Evolutionary conservation across 1,140 invertebrate genomes (phyloP), one percentile per base, ranked within the genome.

Genomic region (Megalopta genalis): DNA sequence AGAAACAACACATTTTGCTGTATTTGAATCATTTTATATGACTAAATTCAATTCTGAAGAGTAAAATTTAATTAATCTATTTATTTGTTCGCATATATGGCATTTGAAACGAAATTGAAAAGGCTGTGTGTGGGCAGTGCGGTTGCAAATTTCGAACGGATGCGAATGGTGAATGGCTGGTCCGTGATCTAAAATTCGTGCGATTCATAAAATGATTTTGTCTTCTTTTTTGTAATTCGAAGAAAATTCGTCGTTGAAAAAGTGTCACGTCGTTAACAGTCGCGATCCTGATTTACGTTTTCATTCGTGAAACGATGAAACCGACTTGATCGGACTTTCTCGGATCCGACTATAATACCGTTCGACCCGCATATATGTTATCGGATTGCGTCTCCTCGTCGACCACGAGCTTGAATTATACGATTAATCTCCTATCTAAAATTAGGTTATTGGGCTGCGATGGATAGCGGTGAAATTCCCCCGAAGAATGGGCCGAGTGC

Each of bases 391-490:
- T 85, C 71, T 75, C 57, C 59, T 57, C 74, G 67, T 78, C 73
- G 60, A 14, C 49, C 18, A 60, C 72, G 66, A 52, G 60, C 67
- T 64, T 86, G 76, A 86, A 86, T 86, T 83, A 86, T 83, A 69
- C 80, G 84, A 86, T 86, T 86, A 86, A 86, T 86, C 84, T 86
- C 69, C 82, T 74, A 77, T 23, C 42, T 63, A 80, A 82, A 86
- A 86, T 86, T 86, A 85, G 85, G 84, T 86, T 86, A 86, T 59
- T 76, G 67, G 64, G 84, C 54, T 82, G 68, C 72, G 79, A 82
- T 85, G 62, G 46, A 80, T 77, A 62, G 57, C 37, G 25, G 63
- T 14, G 64, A 71, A 80, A 69, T 80, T 84, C n/a, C 37, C 14
- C n/a, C 18, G 69, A 84, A 81, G 83, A 77, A 74, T 81, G 74